Evolutionary conservation across 2,888 invertebrate species (phyloP).

Genomic region (Nycteola revayana): DNA sequence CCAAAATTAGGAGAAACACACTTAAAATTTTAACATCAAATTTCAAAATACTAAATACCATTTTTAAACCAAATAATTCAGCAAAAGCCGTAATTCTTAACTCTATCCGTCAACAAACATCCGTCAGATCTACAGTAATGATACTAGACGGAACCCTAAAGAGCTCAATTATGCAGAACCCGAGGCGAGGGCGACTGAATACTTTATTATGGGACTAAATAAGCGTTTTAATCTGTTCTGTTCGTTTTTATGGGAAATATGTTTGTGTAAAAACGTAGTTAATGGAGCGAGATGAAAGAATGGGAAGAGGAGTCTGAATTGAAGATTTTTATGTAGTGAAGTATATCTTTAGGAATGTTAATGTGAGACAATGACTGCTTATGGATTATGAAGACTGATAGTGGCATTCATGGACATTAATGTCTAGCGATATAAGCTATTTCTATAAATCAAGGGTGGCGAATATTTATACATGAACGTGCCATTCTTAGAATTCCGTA

Average conservation of each 20-base stretch:
- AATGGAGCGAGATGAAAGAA: background rate
- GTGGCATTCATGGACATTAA: no score
- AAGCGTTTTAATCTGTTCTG: conserved; percentile 8
- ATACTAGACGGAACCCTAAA: conserved; percentile 21
- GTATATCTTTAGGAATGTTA: no score
- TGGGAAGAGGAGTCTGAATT: background rate
- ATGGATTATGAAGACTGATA: no score
- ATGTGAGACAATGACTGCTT: no score
- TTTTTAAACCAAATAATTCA: no score
- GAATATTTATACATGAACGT: no score
- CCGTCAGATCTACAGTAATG: conserved; percentile 7
- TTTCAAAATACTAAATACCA: no score
- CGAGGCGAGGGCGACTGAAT: conserved; percentile 16
- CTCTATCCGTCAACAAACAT: background rate
- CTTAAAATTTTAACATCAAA: no score
- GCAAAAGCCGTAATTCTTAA: conserved; percentile 2
- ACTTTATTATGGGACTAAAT: conserved; percentile 22
- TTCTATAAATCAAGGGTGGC: no score
- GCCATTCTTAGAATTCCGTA: no score
- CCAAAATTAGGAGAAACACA: no score
- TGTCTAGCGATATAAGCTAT: no score
- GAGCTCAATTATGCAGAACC: conserved; percentile 26
- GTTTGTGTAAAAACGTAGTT: background rate
- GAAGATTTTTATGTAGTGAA: background rate
- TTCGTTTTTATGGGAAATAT: conserved; percentile 4